Base-by-base conservation (phyloP, 1,140 invertebrate species). In the Ceratosolen fusciceps region DNA sequence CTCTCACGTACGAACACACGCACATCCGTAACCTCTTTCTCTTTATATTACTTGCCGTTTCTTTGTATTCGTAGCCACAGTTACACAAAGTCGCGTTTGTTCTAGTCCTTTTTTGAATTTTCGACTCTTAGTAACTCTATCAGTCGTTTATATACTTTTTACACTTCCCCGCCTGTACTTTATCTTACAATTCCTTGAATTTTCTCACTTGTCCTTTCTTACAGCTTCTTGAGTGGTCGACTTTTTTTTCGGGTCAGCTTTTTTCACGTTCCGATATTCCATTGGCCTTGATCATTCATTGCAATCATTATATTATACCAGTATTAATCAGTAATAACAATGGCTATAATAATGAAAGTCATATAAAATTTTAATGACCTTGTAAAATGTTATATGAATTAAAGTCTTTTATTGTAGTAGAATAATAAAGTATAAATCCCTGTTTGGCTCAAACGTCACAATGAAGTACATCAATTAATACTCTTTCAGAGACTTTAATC, bases 391-490 rank as follows among this genome's bases (percentile, higher is more conserved):
- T n/a, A 19, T 19, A 47, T 68, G 10, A 68, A 47, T 47, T 26
- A 29, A 26, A 0, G 9, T 3, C 21, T 29, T 47, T 68, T 26
- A 47, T 47, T 68, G 7, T 14, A 26, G 0, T 5, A 68, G 26
- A 12, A 26, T 26, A 47, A 68, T 68, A 14, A 68, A 68, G 24
- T 21, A 5, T 47, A 47, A 68, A 14, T 68, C n/a, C 39, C 29
- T 68, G n/a, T 26, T 68, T 68, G 37, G 4, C 3, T 14, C n/a
- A 2, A 26, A 47, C 0, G 14, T 26, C 67, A 29, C 67, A 47
- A 68, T 47, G 29, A 47, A 68, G 37, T 68, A 68, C 68, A 79
- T 65, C 75, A 67, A 67, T 34, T 60, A 77, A 70, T 77, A 77
- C 29, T 37, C 67, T 52, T 54, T 56, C 24, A 60, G 56, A 70